Evolutionary conservation across 92 coral and sea anemone species (phyloP).

Genomic region (Zoanthus sansibaricus): DNA sequence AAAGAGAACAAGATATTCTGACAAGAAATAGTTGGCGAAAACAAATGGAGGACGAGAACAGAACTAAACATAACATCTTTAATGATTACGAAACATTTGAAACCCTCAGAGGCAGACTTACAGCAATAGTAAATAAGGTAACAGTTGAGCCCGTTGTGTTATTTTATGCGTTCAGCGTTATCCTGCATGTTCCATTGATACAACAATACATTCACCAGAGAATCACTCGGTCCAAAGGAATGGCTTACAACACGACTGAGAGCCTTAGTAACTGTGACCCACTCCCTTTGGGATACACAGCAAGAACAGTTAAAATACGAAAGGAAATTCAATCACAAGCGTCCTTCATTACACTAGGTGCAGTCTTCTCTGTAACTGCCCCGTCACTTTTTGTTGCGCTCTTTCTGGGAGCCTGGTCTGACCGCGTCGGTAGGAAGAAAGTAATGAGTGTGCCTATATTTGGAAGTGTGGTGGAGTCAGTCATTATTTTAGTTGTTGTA

Average conservation of each 20-base stretch:
- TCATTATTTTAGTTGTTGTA: constrained; percentile 78
- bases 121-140: constrained; percentile 44
- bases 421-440: constrained; percentile 88
- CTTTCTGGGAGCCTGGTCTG: constrained; percentile 98
- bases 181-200: constrained; percentile 94
- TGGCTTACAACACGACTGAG: constrained; percentile 83
- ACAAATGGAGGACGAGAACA: constrained; percentile 16
- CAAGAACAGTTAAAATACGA: constrained; percentile 67
- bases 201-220: constrained; percentile 92
- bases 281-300: constrained; percentile 53
- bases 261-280: constrained; percentile 87
- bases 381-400: constrained; percentile 96
- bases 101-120: not conserved
- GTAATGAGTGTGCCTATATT: constrained; percentile 96
- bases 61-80: not conserved
- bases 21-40: not conserved
- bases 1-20: not conserved
- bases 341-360: constrained; percentile 86
- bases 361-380: constrained; percentile 89
- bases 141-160: constrained; percentile 98
- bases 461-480: constrained; percentile 93
- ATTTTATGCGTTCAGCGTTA: constrained; percentile 95
- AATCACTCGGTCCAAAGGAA: constrained; percentile 80
- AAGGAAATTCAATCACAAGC: constrained; percentile 91
- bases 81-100: constrained; percentile 4